Evolutionary conservation across 2,797 vertebrate genomes (phyloP).

Genomic region (Channallabes apus): DNA sequence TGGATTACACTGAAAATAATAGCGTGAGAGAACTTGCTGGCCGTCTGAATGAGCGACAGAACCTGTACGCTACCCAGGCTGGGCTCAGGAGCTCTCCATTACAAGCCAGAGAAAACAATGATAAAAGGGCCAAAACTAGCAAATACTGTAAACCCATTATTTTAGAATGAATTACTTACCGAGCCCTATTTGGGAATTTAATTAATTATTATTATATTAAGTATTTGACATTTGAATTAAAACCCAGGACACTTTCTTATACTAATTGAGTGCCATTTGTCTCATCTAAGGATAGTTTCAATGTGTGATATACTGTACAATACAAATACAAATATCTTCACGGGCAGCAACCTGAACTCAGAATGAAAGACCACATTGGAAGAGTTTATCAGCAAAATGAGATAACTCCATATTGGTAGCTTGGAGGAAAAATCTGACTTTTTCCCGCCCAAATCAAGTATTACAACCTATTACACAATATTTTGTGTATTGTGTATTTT

Average conservation of each 20-base stretch:
- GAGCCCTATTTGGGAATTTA: neutral
- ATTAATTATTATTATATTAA: neutral
- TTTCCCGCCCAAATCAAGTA: no score
- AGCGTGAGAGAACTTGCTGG: conserved; percentile 1
- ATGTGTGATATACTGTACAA: no score
- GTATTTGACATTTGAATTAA: neutral
- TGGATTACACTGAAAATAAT: conserved; percentile 5
- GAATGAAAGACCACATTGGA: neutral
- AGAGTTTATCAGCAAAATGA: no score
- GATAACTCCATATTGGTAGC: no score
- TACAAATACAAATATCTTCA: neutral
- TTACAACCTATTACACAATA: no score
- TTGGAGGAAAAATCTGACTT: no score
- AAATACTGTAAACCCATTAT: neutral
- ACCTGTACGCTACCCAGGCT: conserved; percentile 2
- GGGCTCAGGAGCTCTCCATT: neutral
- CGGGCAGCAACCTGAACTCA: neutral
- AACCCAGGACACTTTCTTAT: neutral
- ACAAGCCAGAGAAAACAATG: neutral
- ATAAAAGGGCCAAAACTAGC: neutral
- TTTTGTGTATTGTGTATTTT: no score
- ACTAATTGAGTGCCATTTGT: neutral
- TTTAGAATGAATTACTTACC: neutral
- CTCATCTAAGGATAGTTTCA: neutral
- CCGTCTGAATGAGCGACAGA: conserved; percentile 2